Conservation (phyloP, 2,888 invertebrate species). For the Thyatira batis region DNA sequence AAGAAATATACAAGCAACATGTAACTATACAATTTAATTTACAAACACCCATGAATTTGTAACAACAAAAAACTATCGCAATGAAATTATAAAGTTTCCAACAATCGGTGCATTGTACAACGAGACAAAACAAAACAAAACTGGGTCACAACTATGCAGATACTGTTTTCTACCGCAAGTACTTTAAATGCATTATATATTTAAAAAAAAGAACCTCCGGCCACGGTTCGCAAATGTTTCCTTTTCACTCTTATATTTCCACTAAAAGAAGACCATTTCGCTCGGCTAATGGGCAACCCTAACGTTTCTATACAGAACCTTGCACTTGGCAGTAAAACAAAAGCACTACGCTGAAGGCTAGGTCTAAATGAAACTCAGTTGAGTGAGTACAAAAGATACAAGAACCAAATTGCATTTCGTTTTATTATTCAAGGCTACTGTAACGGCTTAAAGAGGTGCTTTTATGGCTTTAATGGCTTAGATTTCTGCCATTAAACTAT, state of each 20-base stretch:
- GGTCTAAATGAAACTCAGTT: slow-evolving; percentile 14
- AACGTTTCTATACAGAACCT: slow-evolving; percentile 8
- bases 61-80: background rate
- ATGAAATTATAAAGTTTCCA: background rate
- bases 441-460: background rate
- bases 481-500: background rate
- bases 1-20: no score
- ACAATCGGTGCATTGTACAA: background rate
- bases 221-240: slow-evolving; percentile 4
- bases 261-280: slow-evolving; percentile 1
- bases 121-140: background rate
- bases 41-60: background rate
- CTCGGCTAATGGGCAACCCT: slow-evolving; percentile 3
- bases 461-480: background rate
- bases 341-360: slow-evolving; percentile 18
- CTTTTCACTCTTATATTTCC: background rate
- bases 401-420: slow-evolving; percentile 2
- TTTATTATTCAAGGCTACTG: background rate
- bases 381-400: slow-evolving; percentile 6
- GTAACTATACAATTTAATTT: no score
- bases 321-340: slow-evolving; percentile 22
- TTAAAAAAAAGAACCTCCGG: background rate
- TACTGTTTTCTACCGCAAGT: background rate
- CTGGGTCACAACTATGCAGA: background rate
- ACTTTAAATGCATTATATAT: slow-evolving; percentile 3